Conservation (phyloP, 2,113 vertebrate genomes). For the Bungarus multicinctus region DNA sequence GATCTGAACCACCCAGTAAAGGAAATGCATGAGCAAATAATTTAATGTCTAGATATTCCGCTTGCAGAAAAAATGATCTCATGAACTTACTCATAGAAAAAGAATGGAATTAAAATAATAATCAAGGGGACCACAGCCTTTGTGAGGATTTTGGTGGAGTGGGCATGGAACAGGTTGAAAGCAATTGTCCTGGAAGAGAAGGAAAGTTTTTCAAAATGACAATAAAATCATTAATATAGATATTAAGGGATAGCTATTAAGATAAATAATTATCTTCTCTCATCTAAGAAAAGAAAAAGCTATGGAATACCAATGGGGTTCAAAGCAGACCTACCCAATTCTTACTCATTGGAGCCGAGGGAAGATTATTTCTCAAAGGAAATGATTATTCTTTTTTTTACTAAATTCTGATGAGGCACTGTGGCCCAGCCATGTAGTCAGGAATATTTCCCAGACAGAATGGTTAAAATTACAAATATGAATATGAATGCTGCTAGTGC, state of each 20-base stretch:
- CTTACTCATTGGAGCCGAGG: neutral
- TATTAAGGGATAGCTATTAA: no score
- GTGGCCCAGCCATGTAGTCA: neutral
- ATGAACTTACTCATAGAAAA: neutral
- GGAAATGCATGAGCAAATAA: neutral
- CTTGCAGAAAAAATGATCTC: neutral
- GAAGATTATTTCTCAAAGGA: neutral
- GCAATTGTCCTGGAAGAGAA: neutral
- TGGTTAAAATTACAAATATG: neutral
- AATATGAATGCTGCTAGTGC: neutral
- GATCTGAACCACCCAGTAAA: neutral
- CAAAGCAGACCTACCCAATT: neutral
- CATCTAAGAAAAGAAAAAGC: neutral
- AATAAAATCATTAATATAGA: no score
- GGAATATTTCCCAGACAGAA: neutral
- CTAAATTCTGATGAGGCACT: neutral
- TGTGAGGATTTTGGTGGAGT: neutral
- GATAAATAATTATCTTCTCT: no score
- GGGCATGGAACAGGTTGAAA: neutral
- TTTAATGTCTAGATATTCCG: neutral
- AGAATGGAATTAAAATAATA: constrained; percentile 2
- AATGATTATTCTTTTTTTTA: neutral
- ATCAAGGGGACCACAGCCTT: neutral
- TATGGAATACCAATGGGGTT: neutral
- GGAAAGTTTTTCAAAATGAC: neutral